These are phyloP conservation scores for Okamejei kenojei DNA, from an alignment of 2,797 vertebrate species.

Conservation along the genomic window DNA sequence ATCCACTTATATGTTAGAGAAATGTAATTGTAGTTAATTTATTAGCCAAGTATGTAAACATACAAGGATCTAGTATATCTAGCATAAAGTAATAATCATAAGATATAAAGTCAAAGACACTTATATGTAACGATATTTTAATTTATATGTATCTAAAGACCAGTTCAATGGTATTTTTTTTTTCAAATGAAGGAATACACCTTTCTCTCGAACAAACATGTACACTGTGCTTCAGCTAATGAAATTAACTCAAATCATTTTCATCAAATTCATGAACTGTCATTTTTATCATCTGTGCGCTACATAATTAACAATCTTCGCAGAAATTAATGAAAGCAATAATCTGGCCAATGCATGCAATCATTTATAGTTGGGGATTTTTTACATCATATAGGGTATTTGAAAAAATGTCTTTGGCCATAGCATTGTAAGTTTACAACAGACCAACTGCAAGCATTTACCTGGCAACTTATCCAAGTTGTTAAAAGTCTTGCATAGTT, in stretches of 20 bases:
- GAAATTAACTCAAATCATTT: background rate
- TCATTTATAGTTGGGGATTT: background rate
- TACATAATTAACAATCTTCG: background rate
- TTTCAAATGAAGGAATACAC: background rate
- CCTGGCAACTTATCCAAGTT: background rate
- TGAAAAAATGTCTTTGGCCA: background rate
- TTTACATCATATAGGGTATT: background rate
- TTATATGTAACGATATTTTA: background rate
- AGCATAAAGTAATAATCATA: no score
- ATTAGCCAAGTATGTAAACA: no score
- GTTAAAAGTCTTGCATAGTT: background rate
- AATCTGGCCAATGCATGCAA: background rate
- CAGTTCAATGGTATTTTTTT: background rate
- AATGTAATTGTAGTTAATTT: no score
- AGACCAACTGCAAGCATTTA: background rate
- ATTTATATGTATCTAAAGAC: background rate
- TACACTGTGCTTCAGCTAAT: background rate
- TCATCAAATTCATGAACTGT: background rate
- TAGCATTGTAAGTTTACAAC: background rate
- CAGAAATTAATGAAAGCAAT: background rate
- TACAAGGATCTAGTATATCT: no score
- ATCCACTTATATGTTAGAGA: no score
- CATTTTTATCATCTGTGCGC: no score
- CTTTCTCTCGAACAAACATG: background rate
- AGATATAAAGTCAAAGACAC: background rate